Evolutionary conservation across 2,888 invertebrate species (phyloP).

Genomic region (Rutpela maculata): DNA sequence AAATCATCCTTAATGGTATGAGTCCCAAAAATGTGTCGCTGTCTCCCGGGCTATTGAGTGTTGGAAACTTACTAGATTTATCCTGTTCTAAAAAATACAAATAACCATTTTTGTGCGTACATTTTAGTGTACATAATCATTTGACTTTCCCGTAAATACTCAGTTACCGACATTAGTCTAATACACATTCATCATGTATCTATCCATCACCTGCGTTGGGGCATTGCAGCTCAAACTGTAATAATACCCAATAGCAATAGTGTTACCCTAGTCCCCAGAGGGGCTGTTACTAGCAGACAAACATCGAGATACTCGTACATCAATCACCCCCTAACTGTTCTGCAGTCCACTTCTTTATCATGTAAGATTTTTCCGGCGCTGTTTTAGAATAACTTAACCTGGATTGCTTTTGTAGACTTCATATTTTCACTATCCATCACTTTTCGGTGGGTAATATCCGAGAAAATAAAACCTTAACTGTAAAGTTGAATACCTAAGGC

Average conservation of each 20-base stretch:
- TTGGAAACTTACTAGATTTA: no score
- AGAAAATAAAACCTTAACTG: constrained; percentile 26
- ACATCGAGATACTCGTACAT: constrained; percentile 9
- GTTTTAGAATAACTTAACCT: constrained; percentile 44
- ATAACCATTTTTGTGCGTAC: no score
- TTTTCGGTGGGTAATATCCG: constrained; percentile 15
- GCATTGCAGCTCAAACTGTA: background rate
- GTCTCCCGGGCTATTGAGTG: no score
- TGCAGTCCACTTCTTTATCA: constrained; percentile 41
- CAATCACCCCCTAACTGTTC: constrained; percentile 36
- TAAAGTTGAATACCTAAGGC: constrained; percentile 34
- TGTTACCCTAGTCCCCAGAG: background rate
- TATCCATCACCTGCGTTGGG: background rate
- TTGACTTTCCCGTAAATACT: no score
- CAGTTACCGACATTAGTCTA: background rate
- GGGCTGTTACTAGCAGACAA: constrained; percentile 14
- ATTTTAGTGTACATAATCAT: no score
- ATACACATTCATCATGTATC: background rate
- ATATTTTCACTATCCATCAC: constrained; percentile 36
- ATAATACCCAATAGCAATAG: constrained; percentile 1
- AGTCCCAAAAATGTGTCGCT: no score
- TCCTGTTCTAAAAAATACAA: no score
- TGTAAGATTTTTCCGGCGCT: constrained; percentile 40
- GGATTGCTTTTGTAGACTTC: constrained; percentile 23
- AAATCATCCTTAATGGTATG: no score